Base-by-base conservation (phyloP, 2,797 vertebrate genomes). In the Molossus molossus region DNA sequence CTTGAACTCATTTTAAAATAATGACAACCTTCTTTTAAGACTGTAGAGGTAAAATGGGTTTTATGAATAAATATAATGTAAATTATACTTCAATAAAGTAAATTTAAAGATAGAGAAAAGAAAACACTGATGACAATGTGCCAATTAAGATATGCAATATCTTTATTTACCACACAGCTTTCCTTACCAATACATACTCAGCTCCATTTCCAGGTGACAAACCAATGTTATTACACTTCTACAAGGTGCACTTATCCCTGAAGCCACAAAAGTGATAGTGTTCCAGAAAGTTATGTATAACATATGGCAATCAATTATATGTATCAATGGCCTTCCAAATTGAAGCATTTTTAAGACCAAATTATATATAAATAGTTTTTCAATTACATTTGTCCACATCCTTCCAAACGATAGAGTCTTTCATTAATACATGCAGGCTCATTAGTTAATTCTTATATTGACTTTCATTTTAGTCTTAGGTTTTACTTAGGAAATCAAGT, bases 401-500 rank as follows among this genome's bases (percentile, higher is more conserved):
- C 18, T 90, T 91, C 64, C 92, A 96, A 93, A 75, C 33, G 70
- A 89, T 55, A 25, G 8, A 65, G 29, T 67, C 67, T 76, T 70
- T 73, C 45, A 53, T 90, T 13, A 45, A 77, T 29, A 33, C 6
- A 57, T 6, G 69, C 10, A 37, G 6, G 62, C 3, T 37, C 10
- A 72, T 4, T 81, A 70, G 45, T 23, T 87, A 67, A 80, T 77
- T 73, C 21, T 82, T 80, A 83, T 1, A 53, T 0, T 57, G 21
- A 76, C 27, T 77, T 90, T 70, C 25, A 92, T 48, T 85, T 45
- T 27, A 77, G 15, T 58, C 64, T 82, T 94, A 33, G 14, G 27
- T 45, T 88, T 96, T 55, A 90, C 55, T 90, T 77, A 90, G 29
- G 29, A 95, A 72, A 75, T 65, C 53, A 96, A 79, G 50, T 62